These are phyloP conservation scores for Panthera tigris DNA, from an alignment of 2,113 vertebrate species.

Conservation along the genomic window DNA sequence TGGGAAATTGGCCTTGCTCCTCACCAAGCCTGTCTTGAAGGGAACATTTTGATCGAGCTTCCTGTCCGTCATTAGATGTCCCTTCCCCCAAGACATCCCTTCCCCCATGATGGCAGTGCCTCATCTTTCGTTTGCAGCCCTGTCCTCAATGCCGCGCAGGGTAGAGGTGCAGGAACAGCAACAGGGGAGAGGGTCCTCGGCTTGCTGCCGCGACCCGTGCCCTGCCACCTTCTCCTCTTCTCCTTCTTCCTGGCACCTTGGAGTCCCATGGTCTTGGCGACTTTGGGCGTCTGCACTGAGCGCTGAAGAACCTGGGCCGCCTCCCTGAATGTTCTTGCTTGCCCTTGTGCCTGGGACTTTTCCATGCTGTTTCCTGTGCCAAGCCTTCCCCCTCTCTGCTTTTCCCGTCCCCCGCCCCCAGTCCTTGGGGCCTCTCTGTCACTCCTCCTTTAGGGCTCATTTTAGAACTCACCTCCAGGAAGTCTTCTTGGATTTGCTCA, in stretches of 20 bases:
- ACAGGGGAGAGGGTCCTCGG: fast-evolving
- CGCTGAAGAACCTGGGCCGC: background rate
- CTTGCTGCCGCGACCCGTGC: background rate
- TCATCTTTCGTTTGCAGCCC: background rate
- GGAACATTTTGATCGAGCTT: background rate
- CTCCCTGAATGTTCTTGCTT: background rate
- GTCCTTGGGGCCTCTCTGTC: background rate
- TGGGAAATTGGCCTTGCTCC: background rate
- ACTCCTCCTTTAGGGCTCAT: background rate
- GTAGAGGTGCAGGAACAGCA: no score
- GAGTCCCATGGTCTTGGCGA: background rate
- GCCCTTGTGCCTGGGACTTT: background rate
- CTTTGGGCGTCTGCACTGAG: background rate
- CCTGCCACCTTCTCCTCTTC: background rate
- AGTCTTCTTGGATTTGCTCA: background rate
- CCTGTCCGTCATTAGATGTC: background rate
- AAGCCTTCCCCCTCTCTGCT: background rate
- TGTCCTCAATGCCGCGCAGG: background rate
- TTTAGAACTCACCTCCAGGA: background rate
- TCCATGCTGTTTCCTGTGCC: background rate
- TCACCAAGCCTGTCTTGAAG: background rate
- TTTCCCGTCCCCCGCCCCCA: background rate
- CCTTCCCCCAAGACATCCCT: background rate
- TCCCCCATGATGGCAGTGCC: background rate
- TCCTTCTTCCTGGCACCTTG: background rate